These are phyloP conservation scores for Atopsyche davidsoni DNA, from an alignment of 1,140 invertebrate genomes.

Conservation along the genomic window DNA sequence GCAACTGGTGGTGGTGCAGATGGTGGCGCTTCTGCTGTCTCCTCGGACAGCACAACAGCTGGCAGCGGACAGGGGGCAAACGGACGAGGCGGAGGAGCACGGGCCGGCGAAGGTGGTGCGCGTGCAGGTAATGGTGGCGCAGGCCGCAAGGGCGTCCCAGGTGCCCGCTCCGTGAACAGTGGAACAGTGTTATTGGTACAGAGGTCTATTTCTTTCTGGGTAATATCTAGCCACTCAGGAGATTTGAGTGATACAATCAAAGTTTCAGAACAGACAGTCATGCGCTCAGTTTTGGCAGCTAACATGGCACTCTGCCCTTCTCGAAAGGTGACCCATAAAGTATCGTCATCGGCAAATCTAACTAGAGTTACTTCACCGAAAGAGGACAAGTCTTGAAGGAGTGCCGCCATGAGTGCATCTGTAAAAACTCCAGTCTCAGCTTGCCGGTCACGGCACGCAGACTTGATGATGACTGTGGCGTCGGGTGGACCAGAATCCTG, in stretches of 20 bases:
- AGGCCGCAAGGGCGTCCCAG: constrained; percentile 34
- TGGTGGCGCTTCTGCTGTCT: too few species aligned
- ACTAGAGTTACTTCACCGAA: constrained; percentile 85
- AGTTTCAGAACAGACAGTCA: constrained; percentile 59
- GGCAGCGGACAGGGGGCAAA: constrained; percentile 49
- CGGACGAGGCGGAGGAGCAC: constrained; percentile 51
- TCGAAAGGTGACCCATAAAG: constrained; percentile 85
- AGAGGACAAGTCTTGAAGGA: constrained; percentile 66
- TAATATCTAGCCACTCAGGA: constrained; percentile 72
- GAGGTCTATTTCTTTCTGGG: constrained; percentile 74
- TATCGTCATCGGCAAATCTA: constrained; percentile 78
- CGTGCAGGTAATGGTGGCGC: constrained; percentile 47
- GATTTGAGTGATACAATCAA: constrained; percentile 76
- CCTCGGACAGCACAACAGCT: too few species aligned
- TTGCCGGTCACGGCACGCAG: constrained; percentile 40
- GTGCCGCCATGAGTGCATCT: constrained; percentile 64
- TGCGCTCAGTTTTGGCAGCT: constrained; percentile 52
- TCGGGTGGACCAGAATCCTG: constrained; percentile 87
- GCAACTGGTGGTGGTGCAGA: constrained; percentile 51
- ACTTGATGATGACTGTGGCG: constrained; percentile 82
- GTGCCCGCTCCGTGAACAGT: constrained; percentile 51
- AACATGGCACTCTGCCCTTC: constrained; percentile 77
- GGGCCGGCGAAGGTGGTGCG: constrained; percentile 52
- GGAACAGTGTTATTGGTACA: constrained; percentile 79
- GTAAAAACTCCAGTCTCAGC: constrained; percentile 52